Percentiles rank a stretch among this genome's conserved stretches.
Evolutionary conservation across 2,888 invertebrate genomes (phyloP).

Genomic region (Mystacides longicornis): DNA sequence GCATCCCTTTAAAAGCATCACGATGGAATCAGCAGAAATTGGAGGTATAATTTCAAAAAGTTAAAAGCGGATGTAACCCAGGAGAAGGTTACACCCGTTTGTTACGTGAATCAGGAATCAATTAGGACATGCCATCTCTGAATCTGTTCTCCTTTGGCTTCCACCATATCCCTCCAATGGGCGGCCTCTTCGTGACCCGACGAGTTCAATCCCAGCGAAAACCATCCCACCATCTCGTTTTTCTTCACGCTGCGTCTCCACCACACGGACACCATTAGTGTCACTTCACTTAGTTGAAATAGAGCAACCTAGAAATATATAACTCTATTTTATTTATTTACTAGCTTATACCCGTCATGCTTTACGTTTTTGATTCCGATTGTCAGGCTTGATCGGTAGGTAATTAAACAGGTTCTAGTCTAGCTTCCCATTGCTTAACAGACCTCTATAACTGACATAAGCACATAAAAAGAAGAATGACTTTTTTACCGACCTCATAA

Average conservation of each 20-base stretch:
- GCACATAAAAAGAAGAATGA: too few species aligned
- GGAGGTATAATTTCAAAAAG: constrained; percentile 20
- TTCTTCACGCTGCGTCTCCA: constrained; percentile 87
- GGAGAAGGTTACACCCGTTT: constrained; percentile 28
- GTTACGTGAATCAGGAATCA: constrained; percentile 56
- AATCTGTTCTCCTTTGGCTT: constrained; percentile 81
- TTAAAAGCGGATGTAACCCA: constrained; percentile 22
- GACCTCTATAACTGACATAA: too few species aligned
- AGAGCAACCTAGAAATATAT: constrained; percentile 78
- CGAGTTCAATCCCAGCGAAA: constrained; percentile 84
- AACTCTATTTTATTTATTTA: too few species aligned
- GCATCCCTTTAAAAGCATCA: constrained; percentile 23
- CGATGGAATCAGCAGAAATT: constrained; percentile 25
- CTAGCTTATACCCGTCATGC: too few species aligned
- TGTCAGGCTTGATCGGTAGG: too few species aligned
- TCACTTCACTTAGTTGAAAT: constrained; percentile 91
- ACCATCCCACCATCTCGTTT: constrained; percentile 97
- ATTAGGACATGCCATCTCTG: constrained; percentile 91
- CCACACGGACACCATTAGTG: constrained; percentile 89
- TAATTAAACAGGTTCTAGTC: too few species aligned
- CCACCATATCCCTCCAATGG: constrained; percentile 92
- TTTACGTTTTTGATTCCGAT: too few species aligned
- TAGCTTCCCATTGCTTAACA: too few species aligned
- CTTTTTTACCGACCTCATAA: too few species aligned
- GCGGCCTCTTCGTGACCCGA: constrained; percentile 87